A percentile compares a stretch with the other conserved stretches of the same genome.
Evolutionary conservation across 1,140 invertebrate genomes (phyloP).

Genomic region (Medauroidea extradentata): DNA sequence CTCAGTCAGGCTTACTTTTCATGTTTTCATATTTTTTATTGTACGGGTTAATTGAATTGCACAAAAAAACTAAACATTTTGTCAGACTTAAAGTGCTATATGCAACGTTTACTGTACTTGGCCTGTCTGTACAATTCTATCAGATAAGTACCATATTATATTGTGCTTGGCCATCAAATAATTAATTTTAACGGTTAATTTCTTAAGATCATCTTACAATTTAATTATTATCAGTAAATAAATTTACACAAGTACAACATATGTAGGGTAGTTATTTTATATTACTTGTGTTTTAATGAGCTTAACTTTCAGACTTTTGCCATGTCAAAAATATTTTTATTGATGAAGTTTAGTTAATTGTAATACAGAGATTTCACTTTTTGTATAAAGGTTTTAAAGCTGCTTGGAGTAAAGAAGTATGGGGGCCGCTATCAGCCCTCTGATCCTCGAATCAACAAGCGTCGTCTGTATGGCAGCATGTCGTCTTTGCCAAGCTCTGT

Average conservation of each 20-base stretch:
- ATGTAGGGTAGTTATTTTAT: neutral
- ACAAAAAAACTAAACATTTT: too few relatives aligned
- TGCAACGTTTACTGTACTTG: too few relatives aligned
- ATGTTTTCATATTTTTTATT: too few relatives aligned
- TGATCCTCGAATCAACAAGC: conserved; percentile 55
- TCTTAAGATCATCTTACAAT: neutral
- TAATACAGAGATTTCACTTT: too few relatives aligned
- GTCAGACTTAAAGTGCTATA: too few relatives aligned
- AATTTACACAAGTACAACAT: neutral
- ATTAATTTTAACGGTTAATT: too few relatives aligned
- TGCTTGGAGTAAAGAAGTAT: conserved; percentile 65
- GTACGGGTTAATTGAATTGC: too few relatives aligned
- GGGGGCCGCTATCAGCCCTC: conserved; percentile 50
- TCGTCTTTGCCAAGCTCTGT: conserved; percentile 80
- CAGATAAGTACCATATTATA: too few relatives aligned
- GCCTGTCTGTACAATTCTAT: too few relatives aligned
- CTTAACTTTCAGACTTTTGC: neutral
- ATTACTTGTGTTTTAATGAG: neutral
- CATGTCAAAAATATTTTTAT: neutral
- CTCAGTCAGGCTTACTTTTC: too few relatives aligned
- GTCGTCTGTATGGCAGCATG: conserved; percentile 66
- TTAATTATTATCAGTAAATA: neutral
- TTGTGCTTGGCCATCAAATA: too few relatives aligned
- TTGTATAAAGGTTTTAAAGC: conserved; percentile 49
- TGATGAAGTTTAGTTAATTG: neutral